Conservation (phyloP, 2,888 invertebrate genomes). For the Gastracanthus pulcherrimus region DNA sequence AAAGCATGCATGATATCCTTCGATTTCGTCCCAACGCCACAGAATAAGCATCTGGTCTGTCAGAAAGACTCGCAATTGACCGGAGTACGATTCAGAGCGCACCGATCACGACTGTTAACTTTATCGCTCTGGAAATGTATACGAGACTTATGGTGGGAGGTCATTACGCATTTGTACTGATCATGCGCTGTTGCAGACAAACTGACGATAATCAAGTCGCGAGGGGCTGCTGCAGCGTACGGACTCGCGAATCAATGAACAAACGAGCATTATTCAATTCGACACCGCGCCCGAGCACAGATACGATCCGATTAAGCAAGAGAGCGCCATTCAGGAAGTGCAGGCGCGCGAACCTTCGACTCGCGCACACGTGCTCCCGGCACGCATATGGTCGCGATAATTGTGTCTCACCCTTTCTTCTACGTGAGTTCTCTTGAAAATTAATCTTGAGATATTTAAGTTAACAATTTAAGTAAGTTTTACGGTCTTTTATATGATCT, state of each 20-base stretch:
- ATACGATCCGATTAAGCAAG: slow-evolving; percentile 24
- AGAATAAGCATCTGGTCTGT: background rate
- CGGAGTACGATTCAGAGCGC: too few species aligned
- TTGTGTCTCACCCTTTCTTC: too few species aligned
- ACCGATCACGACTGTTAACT: background rate
- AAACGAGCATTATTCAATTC: slow-evolving; percentile 47
- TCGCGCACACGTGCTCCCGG: too few species aligned
- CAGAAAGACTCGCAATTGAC: background rate
- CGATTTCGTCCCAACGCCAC: background rate
- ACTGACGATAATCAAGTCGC: slow-evolving; percentile 20
- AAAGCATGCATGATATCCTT: background rate
- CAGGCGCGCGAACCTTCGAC: slow-evolving; percentile 4
- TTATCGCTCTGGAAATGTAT: too few species aligned
- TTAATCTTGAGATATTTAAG: too few species aligned
- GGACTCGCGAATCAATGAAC: slow-evolving; percentile 31
- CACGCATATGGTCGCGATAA: too few species aligned
- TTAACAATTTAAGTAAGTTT: too few species aligned
- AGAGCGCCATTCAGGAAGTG: slow-evolving; percentile 33
- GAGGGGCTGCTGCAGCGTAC: background rate
- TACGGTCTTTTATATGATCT: too few species aligned
- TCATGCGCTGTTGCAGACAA: too few species aligned
- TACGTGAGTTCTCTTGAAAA: too few species aligned
- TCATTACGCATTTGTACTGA: background rate
- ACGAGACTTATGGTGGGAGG: too few species aligned
- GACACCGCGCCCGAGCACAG: background rate